Evolutionary conservation across 2,797 vertebrate genomes (phyloP).

Genomic region (Carcharodon carcharias): DNA sequence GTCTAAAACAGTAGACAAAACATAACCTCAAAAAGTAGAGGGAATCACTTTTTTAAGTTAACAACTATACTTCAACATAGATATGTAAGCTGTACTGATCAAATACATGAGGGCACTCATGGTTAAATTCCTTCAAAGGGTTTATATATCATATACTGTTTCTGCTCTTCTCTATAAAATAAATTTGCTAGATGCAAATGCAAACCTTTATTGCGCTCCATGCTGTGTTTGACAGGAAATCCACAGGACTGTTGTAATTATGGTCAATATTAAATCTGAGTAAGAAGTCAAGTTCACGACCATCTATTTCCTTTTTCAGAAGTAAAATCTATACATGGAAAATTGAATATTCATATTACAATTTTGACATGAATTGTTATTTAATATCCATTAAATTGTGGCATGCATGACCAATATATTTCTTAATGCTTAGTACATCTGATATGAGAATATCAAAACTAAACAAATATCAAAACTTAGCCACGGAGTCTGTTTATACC

Average conservation of each 20-base stretch:
- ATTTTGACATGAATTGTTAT: not conserved
- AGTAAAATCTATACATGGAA: conserved; percentile 57
- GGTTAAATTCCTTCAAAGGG: not conserved
- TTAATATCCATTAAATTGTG: not conserved
- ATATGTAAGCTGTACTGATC: not conserved
- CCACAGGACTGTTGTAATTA: conserved; percentile 60
- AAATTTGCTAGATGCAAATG: not conserved
- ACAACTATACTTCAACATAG: not conserved
- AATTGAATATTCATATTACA: not conserved
- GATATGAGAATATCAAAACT: conserved; percentile 38
- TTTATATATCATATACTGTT: not conserved
- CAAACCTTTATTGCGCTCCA: conserved; percentile 67
- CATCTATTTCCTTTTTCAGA: conserved; percentile 62
- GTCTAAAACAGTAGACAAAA: not conserved
- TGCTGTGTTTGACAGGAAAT: conserved; percentile 65
- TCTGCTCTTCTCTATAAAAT: not conserved
- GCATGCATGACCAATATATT: conserved; percentile 37
- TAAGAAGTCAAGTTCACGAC: conserved; percentile 67
- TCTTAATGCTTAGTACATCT: conserved; percentile 44
- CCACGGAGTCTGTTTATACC: not conserved
- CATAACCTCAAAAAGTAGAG: not conserved
- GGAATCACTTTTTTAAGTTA: not conserved
- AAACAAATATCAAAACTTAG: conserved; percentile 24
- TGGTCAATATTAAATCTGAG: conserved; percentile 67
- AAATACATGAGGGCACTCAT: not conserved